Evolutionary conservation across 2,888 invertebrate species (phyloP).

Genomic region (Trachelus iudaicus): DNA sequence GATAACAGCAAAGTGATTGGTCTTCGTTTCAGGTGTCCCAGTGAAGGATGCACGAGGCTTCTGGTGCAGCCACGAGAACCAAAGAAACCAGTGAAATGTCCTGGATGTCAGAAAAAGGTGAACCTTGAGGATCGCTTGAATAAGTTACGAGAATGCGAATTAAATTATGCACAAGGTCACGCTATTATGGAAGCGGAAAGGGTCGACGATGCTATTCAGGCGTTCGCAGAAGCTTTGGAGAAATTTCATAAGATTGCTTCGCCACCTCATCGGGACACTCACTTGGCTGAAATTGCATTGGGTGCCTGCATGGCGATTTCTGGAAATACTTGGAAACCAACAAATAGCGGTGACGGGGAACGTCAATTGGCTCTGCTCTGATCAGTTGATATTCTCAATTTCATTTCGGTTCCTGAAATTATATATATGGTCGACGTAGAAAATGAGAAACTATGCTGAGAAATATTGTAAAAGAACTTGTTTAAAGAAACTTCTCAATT

Average conservation of each 20-base stretch:
- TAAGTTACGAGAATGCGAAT: constrained; percentile 66
- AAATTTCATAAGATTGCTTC: constrained; percentile 72
- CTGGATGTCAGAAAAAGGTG: constrained; percentile 68
- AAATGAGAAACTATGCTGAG: background rate
- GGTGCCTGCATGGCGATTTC: constrained; percentile 73
- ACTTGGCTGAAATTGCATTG: constrained; percentile 78
- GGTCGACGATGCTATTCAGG: constrained; percentile 68
- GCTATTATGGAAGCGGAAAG: constrained; percentile 69
- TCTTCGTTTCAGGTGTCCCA: constrained; percentile 67
- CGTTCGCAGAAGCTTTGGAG: constrained; percentile 71
- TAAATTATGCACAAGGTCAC: constrained; percentile 66
- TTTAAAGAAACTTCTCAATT: background rate
- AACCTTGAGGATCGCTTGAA: constrained; percentile 65
- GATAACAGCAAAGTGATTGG: constrained; percentile 26
- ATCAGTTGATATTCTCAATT: background rate
- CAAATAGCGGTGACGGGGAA: background rate
- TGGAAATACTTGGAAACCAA: constrained; percentile 65
- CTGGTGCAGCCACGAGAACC: constrained; percentile 66
- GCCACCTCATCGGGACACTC: constrained; percentile 76
- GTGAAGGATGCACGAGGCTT: constrained; percentile 65
- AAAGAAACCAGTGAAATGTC: constrained; percentile 65
- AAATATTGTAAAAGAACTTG: background rate
- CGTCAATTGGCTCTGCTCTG: background rate
- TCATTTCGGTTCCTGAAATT: background rate
- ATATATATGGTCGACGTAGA: background rate